Percentiles rank a stretch among this genome's conserved stretches.
These are phyloP conservation scores for Lordiphosa andalusiaca DNA, from an alignment of 2,888 invertebrate species.

Conservation along the genomic window DNA sequence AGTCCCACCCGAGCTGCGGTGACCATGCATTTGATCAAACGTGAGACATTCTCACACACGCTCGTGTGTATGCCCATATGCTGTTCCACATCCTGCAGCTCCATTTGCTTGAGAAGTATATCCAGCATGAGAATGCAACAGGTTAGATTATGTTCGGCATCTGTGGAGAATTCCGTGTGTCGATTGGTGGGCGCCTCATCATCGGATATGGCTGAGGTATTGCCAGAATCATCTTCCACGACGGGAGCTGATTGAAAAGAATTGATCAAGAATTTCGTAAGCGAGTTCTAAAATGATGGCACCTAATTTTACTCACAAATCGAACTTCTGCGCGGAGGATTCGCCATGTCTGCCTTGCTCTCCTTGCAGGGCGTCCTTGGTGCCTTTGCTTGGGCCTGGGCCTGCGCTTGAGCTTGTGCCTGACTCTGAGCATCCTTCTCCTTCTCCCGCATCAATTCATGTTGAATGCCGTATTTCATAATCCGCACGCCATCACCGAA, in stretches of 20 bases:
- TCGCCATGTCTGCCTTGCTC: constrained; percentile 76
- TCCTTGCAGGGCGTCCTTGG: constrained; percentile 77
- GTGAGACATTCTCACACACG: constrained; percentile 87
- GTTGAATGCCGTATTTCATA: constrained; percentile 83
- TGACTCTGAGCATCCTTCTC: constrained; percentile 60
- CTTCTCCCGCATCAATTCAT: constrained; percentile 80
- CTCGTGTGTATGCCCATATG: constrained; percentile 89
- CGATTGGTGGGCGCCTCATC: constrained; percentile 84
- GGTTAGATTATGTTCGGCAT: constrained; percentile 90
- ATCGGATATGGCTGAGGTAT: constrained; percentile 86
- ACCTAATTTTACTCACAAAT: constrained; percentile 81
- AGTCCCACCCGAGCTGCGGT: constrained; percentile 87
- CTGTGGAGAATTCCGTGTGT: constrained; percentile 86
- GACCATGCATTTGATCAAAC: constrained; percentile 88
- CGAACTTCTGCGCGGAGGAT: constrained; percentile 81
- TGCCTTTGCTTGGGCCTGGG: constrained; percentile 54
- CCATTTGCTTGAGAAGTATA: constrained; percentile 95
- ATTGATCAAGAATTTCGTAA: too few relatives aligned
- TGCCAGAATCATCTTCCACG: constrained; percentile 86
- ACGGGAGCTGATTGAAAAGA: constrained; percentile 82
- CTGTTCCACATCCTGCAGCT: constrained; percentile 90
- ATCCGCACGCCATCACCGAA: constrained; percentile 92
- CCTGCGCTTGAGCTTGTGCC: constrained; percentile 13
- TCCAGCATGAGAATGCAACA: constrained; percentile 98
- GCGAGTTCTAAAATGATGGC: too few relatives aligned